These are phyloP conservation scores for Zaprionus inermis DNA, from an alignment of 1,140 invertebrate genomes.

Conservation along the genomic window DNA sequence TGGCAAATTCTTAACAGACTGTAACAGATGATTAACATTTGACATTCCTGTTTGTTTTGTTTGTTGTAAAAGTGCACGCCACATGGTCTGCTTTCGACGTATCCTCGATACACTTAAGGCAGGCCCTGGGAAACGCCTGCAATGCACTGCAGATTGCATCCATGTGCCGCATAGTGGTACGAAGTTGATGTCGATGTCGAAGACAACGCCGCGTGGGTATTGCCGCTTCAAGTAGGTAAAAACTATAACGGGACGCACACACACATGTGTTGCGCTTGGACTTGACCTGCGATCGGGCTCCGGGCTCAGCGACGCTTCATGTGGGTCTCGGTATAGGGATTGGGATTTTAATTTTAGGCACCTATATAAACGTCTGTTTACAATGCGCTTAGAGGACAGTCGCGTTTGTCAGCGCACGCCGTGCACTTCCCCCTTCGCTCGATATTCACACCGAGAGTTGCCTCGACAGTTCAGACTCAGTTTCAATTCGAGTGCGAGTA, in stretches of 20 bases:
- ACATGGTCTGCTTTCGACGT: slow-evolving; percentile 25
- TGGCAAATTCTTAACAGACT: not conserved
- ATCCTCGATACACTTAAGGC: slow-evolving; percentile 63
- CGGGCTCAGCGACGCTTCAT: slow-evolving; percentile 65
- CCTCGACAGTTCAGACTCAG: not conserved
- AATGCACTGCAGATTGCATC: slow-evolving; percentile 71
- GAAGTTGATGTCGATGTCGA: slow-evolving; percentile 22
- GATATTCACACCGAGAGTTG: slow-evolving; percentile 13
- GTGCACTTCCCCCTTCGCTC: slow-evolving; percentile 51
- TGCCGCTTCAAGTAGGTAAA: slow-evolving; percentile 82
- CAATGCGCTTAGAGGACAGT: slow-evolving; percentile 69
- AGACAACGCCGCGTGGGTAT: slow-evolving; percentile 67
- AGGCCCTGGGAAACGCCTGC: slow-evolving; percentile 73
- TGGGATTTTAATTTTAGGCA: slow-evolving; percentile 71
- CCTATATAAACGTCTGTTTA: slow-evolving; percentile 81
- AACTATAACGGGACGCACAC: slow-evolving; percentile 22
- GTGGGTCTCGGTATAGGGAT: slow-evolving; percentile 57
- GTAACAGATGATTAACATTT: slow-evolving; percentile 48
- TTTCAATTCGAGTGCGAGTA: slow-evolving; percentile 17
- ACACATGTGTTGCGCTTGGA: slow-evolving; percentile 61
- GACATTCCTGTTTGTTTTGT: slow-evolving; percentile 38
- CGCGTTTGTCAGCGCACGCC: slow-evolving; percentile 56
- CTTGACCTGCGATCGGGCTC: slow-evolving; percentile 63
- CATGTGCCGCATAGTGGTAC: slow-evolving; percentile 65
- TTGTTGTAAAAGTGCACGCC: slow-evolving; percentile 33